Evolutionary conservation across 2,113 vertebrate genomes (phyloP), one percentile per base, ranked within the genome.

Genomic region (Merops nubicus): DNA sequence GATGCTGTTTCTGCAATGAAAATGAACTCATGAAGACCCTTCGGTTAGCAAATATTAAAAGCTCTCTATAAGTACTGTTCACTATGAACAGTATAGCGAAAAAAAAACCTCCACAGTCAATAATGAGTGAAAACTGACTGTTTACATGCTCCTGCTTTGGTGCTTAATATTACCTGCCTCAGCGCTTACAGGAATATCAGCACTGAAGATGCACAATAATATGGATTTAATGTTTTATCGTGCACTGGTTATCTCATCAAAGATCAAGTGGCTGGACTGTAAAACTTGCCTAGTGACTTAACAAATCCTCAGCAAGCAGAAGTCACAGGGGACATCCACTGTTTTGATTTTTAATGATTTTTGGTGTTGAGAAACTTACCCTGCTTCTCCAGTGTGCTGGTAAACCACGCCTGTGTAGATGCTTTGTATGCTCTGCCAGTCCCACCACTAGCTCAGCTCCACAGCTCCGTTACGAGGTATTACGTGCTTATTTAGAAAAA

Each of bases 261-360:
- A 81, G 38, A 36, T 83, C 5, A 65, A 57, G 82, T 48, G 76
- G 70, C n/a, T 65, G 53, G 70, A 29, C 85, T 80, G 48, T 29
- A 91, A 86, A 92, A 77, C 75, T 90, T 77, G 29, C 36, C 29
- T 67, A 57, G 34, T 15, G 29, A 54, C 22, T 74, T 80, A 62
- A 69, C 40, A 94, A 65, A 88, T 45, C 36, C 63, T 73, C 42
- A 80, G 75, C 78, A 73, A 83, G 65, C 57, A 88, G 57, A 51
- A 88, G 42, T 48, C 72, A 59, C 15, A 12, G 33, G 25, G 45
- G 54, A 76, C 9, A 8, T 22, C 50, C 2, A 5, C 54, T 70
- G 59, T 40, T 95, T 81, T 43, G 67, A 82, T 53, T 50, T 86
- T 81, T 62, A 88, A 62, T 77, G 0, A 53, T 53, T 80, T 93